These are phyloP conservation scores for Bubo bubo DNA, from an alignment of 2,113 vertebrate genomes.

Conservation along the genomic window DNA sequence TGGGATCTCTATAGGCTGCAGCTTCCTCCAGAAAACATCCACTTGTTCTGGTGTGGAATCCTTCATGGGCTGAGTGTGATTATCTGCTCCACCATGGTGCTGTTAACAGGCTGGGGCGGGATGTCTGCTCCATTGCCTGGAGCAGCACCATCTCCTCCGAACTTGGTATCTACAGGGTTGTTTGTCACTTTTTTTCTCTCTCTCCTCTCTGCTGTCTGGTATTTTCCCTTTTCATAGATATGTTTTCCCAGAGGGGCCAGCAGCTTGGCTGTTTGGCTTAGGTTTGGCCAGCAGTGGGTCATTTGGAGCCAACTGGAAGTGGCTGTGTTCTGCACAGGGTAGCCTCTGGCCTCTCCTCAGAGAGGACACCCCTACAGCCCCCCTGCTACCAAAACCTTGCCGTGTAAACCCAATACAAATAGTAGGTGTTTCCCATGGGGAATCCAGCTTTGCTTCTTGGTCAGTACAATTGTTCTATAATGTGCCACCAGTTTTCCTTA, in stretches of 20 bases:
- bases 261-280: not conserved
- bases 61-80: not conserved
- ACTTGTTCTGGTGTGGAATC: not conserved
- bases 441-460: not conserved
- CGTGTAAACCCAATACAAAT: too few species aligned
- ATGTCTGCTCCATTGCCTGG: not conserved
- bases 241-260: not conserved
- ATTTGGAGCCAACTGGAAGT: not conserved
- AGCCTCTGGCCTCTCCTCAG: not conserved
- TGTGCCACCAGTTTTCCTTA: not conserved
- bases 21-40: not conserved
- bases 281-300: not conserved
- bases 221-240: not conserved
- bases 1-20: not conserved
- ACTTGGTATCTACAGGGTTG: not conserved
- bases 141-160: not conserved
- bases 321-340: too few species aligned
- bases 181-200: not conserved
- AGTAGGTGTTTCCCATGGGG: not conserved
- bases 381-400: not conserved
- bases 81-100: not conserved
- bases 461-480: not conserved
- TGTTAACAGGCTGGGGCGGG: not conserved
- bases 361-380: not conserved
- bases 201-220: not conserved